A percentile compares a stretch with the other conserved stretches of the same genome.
phyloP scores from a whole-genome alignment of 2,113 vertebrate genomes.

The Monarcha castaneiventris region DNA sequence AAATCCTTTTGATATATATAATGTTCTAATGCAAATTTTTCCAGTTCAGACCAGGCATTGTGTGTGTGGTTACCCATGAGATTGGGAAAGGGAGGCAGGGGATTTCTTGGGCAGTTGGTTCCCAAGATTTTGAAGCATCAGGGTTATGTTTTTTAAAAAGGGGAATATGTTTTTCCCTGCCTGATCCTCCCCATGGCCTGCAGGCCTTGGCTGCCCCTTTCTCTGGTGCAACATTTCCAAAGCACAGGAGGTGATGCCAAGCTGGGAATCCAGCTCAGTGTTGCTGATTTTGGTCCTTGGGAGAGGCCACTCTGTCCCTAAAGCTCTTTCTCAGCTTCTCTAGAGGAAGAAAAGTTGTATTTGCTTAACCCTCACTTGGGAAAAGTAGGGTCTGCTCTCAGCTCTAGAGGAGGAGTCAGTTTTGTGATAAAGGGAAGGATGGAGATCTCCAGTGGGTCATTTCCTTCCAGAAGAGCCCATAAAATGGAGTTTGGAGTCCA shows the following conservation, averaged over 20 bases:
- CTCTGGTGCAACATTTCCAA: background rate
- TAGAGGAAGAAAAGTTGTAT: background rate
- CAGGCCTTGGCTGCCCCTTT: background rate
- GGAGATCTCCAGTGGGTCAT: background rate
- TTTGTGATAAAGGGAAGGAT: background rate
- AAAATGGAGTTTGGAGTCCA: background rate
- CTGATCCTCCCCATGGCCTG: background rate
- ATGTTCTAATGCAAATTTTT: background rate
- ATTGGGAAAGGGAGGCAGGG: background rate
- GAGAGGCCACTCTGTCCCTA: background rate
- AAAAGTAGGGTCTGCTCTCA: background rate
- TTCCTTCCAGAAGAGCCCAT: background rate
- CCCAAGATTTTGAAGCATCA: background rate
- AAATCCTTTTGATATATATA: background rate
- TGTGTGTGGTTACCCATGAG: background rate
- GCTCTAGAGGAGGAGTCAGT: background rate
- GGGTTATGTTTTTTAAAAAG: background rate
- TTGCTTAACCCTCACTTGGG: background rate
- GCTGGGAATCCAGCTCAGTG: background rate
- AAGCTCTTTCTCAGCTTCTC: background rate
- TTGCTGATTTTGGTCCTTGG: background rate
- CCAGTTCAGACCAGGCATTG: background rate
- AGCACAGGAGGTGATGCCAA: background rate
- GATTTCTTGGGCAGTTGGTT: background rate
- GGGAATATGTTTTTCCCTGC: accelerated